Percentiles rank a stretch among this genome's conserved stretches.
phyloP scores from a whole-genome alignment of 2,113 vertebrate genomes.

The Microcebus jonahi region DNA sequence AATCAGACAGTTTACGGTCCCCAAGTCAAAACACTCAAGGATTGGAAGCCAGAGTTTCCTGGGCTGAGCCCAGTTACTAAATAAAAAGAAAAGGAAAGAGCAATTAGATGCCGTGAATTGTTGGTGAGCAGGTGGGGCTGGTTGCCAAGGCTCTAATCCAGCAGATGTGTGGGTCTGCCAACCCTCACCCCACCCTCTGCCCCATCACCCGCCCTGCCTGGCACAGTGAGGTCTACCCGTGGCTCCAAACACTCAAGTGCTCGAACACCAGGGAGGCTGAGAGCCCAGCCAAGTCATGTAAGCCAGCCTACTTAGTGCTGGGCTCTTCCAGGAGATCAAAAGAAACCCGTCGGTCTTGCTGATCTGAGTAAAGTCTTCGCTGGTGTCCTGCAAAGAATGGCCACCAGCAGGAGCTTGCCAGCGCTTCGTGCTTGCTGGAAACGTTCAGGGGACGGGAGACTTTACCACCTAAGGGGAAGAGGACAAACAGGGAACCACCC shows the following conservation, averaged over 20 bases:
- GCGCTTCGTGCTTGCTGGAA: neutral
- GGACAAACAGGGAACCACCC: neutral
- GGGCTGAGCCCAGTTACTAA: slow-evolving; percentile 85
- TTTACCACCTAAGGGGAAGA: neutral
- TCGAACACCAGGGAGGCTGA: neutral
- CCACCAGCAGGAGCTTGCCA: neutral
- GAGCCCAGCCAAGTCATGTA: neutral
- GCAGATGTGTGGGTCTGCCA: neutral
- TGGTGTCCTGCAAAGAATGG: neutral
- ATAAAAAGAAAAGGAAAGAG: slow-evolving; percentile 87
- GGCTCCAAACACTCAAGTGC: neutral
- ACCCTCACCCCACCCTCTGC: neutral
- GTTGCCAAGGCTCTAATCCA: slow-evolving; percentile 51
- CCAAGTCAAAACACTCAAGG: slow-evolving; percentile 80
- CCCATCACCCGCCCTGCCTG: neutral
- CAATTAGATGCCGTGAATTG: slow-evolving; percentile 82
- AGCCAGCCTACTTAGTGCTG: neutral
- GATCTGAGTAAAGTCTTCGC: neutral
- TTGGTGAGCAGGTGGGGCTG: slow-evolving; percentile 69
- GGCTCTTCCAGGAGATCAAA: neutral
- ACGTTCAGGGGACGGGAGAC: neutral
- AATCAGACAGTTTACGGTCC: slow-evolving; percentile 77
- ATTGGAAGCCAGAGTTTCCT: slow-evolving; percentile 85
- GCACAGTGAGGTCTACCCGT: accelerated
- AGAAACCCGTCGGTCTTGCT: neutral